Evolutionary conservation across 1,140 invertebrate species (phyloP), one percentile per base, ranked within the genome.

Genomic region (Neuroterus valhalla): DNA sequence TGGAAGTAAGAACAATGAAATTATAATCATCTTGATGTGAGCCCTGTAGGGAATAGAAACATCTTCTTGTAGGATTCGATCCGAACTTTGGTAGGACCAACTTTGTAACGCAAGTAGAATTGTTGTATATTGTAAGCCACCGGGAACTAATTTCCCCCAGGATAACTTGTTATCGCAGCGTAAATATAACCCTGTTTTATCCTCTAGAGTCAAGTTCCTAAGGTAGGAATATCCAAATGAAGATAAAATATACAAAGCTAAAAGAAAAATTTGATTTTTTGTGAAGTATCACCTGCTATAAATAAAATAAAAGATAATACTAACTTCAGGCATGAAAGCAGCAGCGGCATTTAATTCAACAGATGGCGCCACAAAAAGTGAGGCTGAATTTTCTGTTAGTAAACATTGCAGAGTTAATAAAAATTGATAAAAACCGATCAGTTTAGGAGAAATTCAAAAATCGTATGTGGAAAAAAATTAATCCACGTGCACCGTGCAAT

Each of bases 61-160:
- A 38, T 3, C 3, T 23, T 31, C 23, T 38, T 38, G 31, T 8
- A 38, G 55, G n/a, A 62, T 62, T 62, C 55, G 55, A 62, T 62
- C 31, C 31, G 26, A 62, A 62, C 55, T 62, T 62, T 26, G 31
- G 21, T 31, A 62, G n/a, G 55, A 26, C 55, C 26, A 62, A 62
- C 55, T 62, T 62, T 62, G 21, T 62, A 62, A 55, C 52, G 31
- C 55, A 62, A 62, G 55, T 62, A 62, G 55, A 62, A 62, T 62
- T 62, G 55, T 62, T 62, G 26, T 62, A 62, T 62, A 62, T 62
- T 62, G 55, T 62, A 62, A 62, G 15, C 55, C 55, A n/a, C 55
- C 2, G 31, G 55, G 23, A 62, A 62, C 23, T 26, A 62, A 62
- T 62, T 62, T 62, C 55, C 55, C 55, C 26, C 3, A 62, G 55